These are phyloP conservation scores for Nasonia vitripennis DNA, from an alignment of 1,140 invertebrate genomes.

Conservation along the genomic window DNA sequence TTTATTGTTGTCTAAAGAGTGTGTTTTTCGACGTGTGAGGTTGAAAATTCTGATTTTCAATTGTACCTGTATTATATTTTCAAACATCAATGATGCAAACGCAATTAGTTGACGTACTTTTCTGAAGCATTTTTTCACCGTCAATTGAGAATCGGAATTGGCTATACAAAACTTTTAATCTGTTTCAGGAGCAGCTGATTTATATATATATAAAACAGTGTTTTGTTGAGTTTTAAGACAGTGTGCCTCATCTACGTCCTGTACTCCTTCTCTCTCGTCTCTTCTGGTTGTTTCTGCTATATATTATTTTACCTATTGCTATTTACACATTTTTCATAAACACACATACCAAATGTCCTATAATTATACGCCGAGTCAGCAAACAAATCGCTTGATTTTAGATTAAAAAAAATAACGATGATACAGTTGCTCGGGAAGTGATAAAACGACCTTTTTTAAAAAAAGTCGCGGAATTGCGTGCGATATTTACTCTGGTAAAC, in stretches of 20 bases:
- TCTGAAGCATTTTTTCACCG: neutral
- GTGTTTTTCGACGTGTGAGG: neutral
- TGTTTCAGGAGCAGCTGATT: slow-evolving; percentile 73
- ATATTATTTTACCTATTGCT: slow-evolving; percentile 62
- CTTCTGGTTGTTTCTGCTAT: slow-evolving; percentile 62
- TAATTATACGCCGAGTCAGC: slow-evolving; percentile 35
- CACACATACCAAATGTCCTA: slow-evolving; percentile 3
- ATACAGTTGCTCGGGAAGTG: too few relatives aligned
- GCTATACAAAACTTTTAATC: slow-evolving; percentile 67
- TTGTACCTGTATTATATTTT: neutral
- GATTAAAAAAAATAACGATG: neutral
- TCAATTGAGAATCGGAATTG: slow-evolving; percentile 39
- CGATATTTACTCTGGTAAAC: too few relatives aligned
- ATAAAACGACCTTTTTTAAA: too few relatives aligned
- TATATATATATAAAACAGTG: slow-evolving; percentile 53
- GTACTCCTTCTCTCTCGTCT: slow-evolving; percentile 57
- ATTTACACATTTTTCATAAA: slow-evolving; percentile 39
- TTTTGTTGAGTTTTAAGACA: slow-evolving; percentile 48
- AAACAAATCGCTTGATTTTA: neutral
- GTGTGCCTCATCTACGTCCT: slow-evolving; percentile 58
- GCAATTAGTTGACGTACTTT: neutral
- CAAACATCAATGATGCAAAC: neutral
- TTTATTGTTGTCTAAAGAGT: slow-evolving; percentile 48
- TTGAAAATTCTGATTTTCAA: slow-evolving; percentile 32
- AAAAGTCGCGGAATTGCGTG: too few relatives aligned